Evolutionary conservation across 2,113 vertebrate species (phyloP).

Genomic region (Vombatus ursinus): DNA sequence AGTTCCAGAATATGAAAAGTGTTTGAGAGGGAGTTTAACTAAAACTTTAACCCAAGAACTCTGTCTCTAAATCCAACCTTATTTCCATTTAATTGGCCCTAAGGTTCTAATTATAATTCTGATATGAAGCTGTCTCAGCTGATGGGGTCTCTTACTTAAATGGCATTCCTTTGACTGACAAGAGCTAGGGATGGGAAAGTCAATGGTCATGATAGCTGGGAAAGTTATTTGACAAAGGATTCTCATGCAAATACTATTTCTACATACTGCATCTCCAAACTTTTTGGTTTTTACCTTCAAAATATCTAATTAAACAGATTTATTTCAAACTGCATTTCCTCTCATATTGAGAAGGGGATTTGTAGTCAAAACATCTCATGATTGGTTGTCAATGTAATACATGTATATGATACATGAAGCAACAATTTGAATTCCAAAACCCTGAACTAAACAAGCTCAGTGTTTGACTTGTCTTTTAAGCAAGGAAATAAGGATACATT

Average conservation of each 20-base stretch:
- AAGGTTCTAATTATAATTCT: background rate
- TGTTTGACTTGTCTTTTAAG: background rate
- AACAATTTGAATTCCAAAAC: background rate
- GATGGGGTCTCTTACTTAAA: background rate
- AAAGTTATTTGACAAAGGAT: background rate
- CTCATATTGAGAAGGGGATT: background rate
- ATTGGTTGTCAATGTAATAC: background rate
- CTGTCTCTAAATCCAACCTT: background rate
- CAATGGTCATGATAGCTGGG: background rate
- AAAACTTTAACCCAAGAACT: background rate
- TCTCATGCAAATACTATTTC: background rate
- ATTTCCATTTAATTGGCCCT: background rate
- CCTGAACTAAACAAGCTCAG: background rate
- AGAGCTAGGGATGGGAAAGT: background rate
- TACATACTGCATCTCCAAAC: background rate
- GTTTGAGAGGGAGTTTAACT: background rate
- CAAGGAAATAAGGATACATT: background rate
- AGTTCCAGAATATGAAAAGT: background rate
- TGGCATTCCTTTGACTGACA: background rate
- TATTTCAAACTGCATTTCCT: background rate
- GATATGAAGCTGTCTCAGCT: background rate
- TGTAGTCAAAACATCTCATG: background rate
- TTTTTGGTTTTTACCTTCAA: background rate
- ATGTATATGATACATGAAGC: slow-evolving; percentile 20
- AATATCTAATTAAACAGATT: background rate